Evolutionary conservation across 30 jellyfish, hydroid and myxozoan species (phyloP).

Genomic region (Hydractinia echinata): DNA sequence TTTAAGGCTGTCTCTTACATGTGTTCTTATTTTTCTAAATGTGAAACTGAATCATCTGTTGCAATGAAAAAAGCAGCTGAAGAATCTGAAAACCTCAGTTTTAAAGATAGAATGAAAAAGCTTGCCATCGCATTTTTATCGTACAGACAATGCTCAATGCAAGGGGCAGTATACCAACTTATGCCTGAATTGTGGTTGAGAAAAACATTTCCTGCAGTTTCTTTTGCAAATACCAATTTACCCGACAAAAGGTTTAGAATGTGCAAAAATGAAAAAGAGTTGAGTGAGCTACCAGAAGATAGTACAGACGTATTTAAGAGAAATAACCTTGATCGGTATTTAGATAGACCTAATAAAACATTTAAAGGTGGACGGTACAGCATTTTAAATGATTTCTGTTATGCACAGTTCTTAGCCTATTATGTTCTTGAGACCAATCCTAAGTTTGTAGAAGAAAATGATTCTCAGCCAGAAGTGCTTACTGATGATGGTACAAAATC

Average conservation of each 20-base stretch:
- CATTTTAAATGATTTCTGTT: not conserved
- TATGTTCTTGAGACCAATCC: not conserved
- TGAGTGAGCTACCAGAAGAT: not conserved
- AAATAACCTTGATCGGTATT: not conserved
- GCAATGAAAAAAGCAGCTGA: conserved; percentile 9
- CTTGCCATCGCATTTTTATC: conserved; percentile 9
- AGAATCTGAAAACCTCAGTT: not conserved
- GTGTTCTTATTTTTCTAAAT: conserved; percentile 8
- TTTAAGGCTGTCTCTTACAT: conserved; percentile 14
- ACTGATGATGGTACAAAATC: not conserved
- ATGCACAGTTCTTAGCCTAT: not conserved
- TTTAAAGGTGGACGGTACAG: not conserved
- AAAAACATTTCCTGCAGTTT: not conserved
- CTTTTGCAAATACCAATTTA: conserved; percentile 3
- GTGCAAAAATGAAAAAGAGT: not conserved
- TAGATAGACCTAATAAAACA: not conserved
- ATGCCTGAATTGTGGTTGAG: not conserved
- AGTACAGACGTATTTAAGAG: not conserved
- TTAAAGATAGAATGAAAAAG: not conserved
- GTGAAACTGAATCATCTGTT: conserved; percentile 31
- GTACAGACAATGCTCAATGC: not conserved
- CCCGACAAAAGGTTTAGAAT: not conserved
- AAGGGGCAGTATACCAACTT: conserved; percentile 7
- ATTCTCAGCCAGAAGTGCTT: conserved; percentile 5
- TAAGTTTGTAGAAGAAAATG: conserved; percentile 8